phyloP scores from a whole-genome alignment of 2,888 invertebrate genomes.

The Nasonia oneida region DNA sequence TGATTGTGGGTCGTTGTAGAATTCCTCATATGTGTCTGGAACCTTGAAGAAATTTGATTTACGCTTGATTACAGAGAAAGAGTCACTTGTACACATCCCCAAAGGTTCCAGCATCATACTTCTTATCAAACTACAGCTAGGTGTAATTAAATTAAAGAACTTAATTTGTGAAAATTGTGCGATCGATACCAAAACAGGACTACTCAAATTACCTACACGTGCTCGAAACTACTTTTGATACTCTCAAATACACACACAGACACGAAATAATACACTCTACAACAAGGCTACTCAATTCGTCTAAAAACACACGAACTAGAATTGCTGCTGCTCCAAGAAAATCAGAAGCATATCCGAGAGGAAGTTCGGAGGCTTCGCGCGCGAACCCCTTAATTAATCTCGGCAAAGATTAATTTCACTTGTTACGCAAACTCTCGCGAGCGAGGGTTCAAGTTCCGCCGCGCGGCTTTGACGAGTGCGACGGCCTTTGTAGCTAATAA shows the following conservation, averaged over 20 bases:
- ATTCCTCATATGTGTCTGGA: not conserved
- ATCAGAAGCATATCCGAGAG: not conserved
- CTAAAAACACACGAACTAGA: slow-evolving; percentile 1
- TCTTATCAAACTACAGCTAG: not conserved
- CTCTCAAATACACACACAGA: not conserved
- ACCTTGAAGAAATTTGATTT: not conserved
- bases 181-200: no score
- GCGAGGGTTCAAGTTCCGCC: slow-evolving; percentile 15
- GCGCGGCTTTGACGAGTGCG: slow-evolving; percentile 19
- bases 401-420: slow-evolving; percentile 49
- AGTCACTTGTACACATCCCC: not conserved
- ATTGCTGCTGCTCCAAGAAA: not conserved
- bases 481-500: slow-evolving; percentile 24
- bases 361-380: not conserved
- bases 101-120: not conserved
- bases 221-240: not conserved
- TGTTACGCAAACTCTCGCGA: slow-evolving; percentile 31
- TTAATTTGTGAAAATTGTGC: not conserved
- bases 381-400: slow-evolving; percentile 41
- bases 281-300: not conserved
- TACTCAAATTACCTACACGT: not conserved
- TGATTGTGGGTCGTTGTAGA: not conserved
- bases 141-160: slow-evolving; percentile 11
- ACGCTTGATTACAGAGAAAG: no score
- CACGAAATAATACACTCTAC: not conserved